A percentile compares a stretch with the other conserved stretches of the same genome.
Evolutionary conservation across 2,888 invertebrate genomes (phyloP).

Genomic region (Cecidostiba fungosa): DNA sequence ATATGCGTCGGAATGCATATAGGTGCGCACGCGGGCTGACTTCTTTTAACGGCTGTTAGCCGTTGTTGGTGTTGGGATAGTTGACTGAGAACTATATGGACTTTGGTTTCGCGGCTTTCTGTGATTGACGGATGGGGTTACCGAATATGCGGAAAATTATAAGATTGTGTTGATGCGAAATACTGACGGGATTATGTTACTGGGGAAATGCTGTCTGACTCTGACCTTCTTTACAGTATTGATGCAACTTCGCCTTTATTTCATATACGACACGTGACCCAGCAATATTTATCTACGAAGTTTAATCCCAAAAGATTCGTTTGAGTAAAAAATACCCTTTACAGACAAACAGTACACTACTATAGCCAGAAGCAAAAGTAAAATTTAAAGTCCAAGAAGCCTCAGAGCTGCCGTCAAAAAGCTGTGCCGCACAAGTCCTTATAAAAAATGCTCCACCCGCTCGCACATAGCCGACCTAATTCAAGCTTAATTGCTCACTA

Average conservation of each 20-base stretch:
- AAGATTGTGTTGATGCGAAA: too few relatives aligned
- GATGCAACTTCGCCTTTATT: too few relatives aligned
- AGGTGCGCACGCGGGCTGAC: not conserved
- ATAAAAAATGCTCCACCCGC: not conserved
- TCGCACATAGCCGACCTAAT: conserved; percentile 48
- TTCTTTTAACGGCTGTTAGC: not conserved
- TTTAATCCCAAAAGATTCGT: not conserved
- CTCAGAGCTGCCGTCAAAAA: not conserved
- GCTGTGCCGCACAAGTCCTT: not conserved
- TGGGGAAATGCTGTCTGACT: too few relatives aligned
- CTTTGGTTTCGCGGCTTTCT: not conserved
- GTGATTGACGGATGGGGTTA: not conserved
- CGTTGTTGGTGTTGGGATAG: not conserved
- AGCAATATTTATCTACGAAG: too few relatives aligned
- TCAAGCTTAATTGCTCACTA: conserved; percentile 55
- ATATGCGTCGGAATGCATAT: not conserved
- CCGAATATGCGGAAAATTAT: not conserved
- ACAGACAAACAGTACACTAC: not conserved
- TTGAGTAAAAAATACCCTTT: not conserved
- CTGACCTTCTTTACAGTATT: too few relatives aligned
- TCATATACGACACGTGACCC: too few relatives aligned
- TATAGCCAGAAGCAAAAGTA: not conserved
- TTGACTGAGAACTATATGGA: not conserved
- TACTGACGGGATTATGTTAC: too few relatives aligned
- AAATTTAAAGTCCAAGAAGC: not conserved